Base-by-base conservation (phyloP, 2,113 vertebrate genomes). In the Pogona vitticeps region DNA sequence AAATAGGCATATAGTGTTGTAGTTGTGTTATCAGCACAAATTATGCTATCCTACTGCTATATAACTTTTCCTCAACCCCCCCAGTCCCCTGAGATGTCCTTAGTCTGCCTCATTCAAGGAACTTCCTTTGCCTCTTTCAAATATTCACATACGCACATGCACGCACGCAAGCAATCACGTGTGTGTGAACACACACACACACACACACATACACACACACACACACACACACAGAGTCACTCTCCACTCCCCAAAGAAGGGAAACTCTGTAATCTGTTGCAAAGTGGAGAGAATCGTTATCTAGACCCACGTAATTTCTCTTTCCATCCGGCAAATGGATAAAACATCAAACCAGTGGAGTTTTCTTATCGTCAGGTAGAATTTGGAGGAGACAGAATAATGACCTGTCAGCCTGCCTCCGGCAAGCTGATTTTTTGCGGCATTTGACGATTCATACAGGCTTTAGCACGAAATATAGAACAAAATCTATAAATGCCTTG, bases 291-390 rank as follows among this genome's bases (percentile, higher is more conserved):
- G 92, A 94, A 94, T 63, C 42, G 56, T 96, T 95, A 94, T 93
- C 94, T 95, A 1, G 2, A 89, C 76, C 85, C 92, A 93, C 94
- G 92, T 93, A 88, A 88, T 94, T 95, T 92, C 92, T 89, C 90
- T 88, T 91, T 65, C 89, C 91, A 83, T 17, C 91, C 86, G 90
- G 85, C 20, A 83, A 68, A 63, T 86, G 26, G 91, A 94, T 94
- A 93, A 96, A 93, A 80, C 84, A 80, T 92, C 88, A 42, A 82
- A 79, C 79, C 89, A 93, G 85, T 90, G 89, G 85, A 70, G 91
- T 88, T 93, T 87, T n/a, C 92, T 94, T 93, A 89, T 86, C 0
- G 0, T 73, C 28, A 72, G 28, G 0, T 28, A 26, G 90, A 92
- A 84, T 92, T 92, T 91, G 84, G 92, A 88, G 91, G 87, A 86